Conservation (phyloP, 2,797 vertebrate genomes). For the Sorex maritimensis region DNA sequence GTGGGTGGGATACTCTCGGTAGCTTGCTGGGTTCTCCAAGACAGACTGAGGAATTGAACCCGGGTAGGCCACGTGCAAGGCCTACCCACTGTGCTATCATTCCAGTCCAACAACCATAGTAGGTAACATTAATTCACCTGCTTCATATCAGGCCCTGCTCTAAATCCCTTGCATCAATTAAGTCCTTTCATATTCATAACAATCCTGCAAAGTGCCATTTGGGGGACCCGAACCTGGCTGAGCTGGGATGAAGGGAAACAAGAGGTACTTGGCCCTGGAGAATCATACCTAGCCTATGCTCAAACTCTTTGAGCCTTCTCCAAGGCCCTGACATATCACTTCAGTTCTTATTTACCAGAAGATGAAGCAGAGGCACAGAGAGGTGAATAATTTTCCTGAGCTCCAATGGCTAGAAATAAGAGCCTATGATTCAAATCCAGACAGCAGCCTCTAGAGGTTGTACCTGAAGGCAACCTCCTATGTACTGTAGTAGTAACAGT, state of each 20-base stretch:
- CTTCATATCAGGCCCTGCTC: not conserved
- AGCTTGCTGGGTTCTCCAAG: no score
- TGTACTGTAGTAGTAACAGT: not conserved
- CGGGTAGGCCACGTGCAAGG: no score
- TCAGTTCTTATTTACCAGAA: constrained; percentile 32
- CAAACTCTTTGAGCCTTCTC: no score
- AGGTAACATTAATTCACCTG: constrained; percentile 24
- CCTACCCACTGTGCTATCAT: no score
- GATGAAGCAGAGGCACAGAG: not conserved
- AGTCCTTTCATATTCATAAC: constrained; percentile 18
- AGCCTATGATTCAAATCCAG: not conserved
- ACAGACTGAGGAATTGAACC: no score
- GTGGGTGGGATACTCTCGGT: no score
- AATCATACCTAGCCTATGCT: no score
- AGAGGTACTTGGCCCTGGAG: no score
- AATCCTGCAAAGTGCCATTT: not conserved
- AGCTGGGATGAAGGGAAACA: no score
- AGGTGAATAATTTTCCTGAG: not conserved
- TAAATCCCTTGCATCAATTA: not conserved
- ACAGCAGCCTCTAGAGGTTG: not conserved
- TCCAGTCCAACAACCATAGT: constrained; percentile 10
- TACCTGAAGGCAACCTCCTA: not conserved
- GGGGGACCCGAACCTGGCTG: no score
- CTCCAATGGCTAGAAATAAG: constrained; percentile 21
- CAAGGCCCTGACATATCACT: not conserved